Base-by-base conservation (phyloP, 2,888 invertebrate species). In the Aphodius granarius region DNA sequence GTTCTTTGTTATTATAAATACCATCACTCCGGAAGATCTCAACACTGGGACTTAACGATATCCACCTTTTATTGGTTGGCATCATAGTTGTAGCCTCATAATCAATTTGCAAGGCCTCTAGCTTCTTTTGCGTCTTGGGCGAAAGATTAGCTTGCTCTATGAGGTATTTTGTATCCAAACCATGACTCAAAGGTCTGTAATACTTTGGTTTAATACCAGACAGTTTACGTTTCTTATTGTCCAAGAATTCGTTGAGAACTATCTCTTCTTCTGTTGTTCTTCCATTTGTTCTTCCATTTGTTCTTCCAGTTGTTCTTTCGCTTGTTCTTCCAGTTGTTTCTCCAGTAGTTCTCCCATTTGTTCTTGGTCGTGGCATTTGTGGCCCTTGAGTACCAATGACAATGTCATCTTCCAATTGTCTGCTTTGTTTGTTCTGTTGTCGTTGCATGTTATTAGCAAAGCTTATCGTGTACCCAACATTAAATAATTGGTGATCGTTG, bases 161-260 rank as follows among this genome's bases (percentile, higher is more conserved):
- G 13, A 73, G 23, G 63, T 71, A 64, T n/a, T 70, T 68, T 2
- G 76, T 19, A 64, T 71, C 71, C 21, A 76, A 20, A 63, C 63
- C 72, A 1, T 66, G 63, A 20, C 63, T 63, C 23, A 70, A 15
- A 2, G 76, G 73, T 43, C 73, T 66, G 17, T 21, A 19, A 66
- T 76, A 71, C 71, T 76, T 76, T 15, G 76, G 71, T 71, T 76
- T 76, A 23, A 73, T 73, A 2, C 73, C 73, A 0, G 73, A 73
- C 62, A 76, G 66, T 66, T 76, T 76, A 13, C 68, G 68, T 63
- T 76, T 76, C 19, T 76, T 76, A 19, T 21, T 65, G 17, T 75
- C 75, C 43, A 75, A 62, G 18, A 75, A 72, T 20, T 70, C 62
- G 66, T 73, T 73, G 20, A 73, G 71, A 3, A 76, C 73, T 9